These are phyloP conservation scores for Mnemiopsis leidyi DNA, from an alignment of 37 sponge, comb jelly and placozoan species.

Conservation along the genomic window DNA sequence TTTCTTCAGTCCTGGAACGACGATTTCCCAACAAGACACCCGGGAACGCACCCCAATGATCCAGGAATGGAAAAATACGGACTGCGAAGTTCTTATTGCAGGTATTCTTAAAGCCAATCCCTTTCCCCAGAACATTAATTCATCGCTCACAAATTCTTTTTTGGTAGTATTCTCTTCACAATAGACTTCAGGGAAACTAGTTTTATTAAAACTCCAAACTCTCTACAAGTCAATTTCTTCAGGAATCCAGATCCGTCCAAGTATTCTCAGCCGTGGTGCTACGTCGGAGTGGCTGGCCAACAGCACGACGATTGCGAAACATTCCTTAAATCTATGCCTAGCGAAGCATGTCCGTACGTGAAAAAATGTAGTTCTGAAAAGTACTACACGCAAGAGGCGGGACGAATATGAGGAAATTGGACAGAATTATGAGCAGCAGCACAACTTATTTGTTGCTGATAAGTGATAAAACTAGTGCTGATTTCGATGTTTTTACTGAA, in stretches of 20 bases:
- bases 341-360: slow-evolving; percentile 24
- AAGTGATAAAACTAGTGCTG: no score
- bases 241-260: slow-evolving; percentile 49
- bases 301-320: neutral
- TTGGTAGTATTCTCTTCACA: no score
- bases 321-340: neutral
- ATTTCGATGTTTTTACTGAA: no score
- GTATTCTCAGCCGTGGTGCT: slow-evolving; percentile 25
- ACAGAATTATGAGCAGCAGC: no score
- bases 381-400: neutral
- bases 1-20: slow-evolving; percentile 34
- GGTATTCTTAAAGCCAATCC: slow-evolving; percentile 1
- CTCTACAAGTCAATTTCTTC: no score
- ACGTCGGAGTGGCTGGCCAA: neutral
- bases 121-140: no score
- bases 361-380: slow-evolving; percentile 29
- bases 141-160: no score
- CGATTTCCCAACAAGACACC: slow-evolving; percentile 30
- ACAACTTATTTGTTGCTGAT: no score
- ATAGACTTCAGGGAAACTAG: no score
- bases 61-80: slow-evolving; percentile 45
- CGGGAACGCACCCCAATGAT: slow-evolving; percentile 29
- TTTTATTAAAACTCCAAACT: no score
- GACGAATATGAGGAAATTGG: neutral
- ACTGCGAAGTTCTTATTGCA: slow-evolving; percentile 38